Evolutionary conservation across 1,140 invertebrate genomes (phyloP), one percentile per base, ranked within the genome.

Genomic region (Cotesia glomerata): DNA sequence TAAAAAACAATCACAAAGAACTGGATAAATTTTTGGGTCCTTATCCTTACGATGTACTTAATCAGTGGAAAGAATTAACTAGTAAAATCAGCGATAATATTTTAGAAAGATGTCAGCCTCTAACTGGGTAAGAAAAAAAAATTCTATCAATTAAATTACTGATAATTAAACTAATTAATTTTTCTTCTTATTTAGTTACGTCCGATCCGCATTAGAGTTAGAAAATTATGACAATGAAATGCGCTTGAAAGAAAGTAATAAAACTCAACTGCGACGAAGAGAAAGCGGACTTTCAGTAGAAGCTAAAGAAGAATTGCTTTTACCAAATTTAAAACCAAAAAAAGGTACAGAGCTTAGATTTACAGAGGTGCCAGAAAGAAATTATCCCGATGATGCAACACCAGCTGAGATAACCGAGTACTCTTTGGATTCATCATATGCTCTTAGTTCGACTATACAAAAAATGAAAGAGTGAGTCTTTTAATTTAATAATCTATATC

Each of bases 41-140:
- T 4, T 99, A 99, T 89, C 97, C 97, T 11, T 97, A 93, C 87
- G 93, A 97, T 75, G 92, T 92, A 72, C 95, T 92, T 83, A 91
- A 93, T 74, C 93, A 93, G 77, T 99, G 97, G 97, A 90, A 93
- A 67, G 88, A 92, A 32, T 87, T 99, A 13, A 93, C 94, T 4
- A 79, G 76, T 63, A 79, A 82, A 69, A 83, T 87, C 16, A 81
- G 78, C 26, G 45, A 63, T 32, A 7, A 63, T 9, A 56, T 86
- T n/a, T 36, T 82, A 0, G 78, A 81, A 66, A 80, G 84, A 75
- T 87, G 85, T 76, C 39, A 77, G 7, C 86, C 86, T 14, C 5
- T 79, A 18, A 86, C 84, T 74, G 85, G 86, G 86, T 87, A 72
- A 72, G 56, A 69, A 51, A 72, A 52, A 35, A 34, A 36, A 56